Evolutionary conservation across 2,888 invertebrate species (phyloP), one percentile per base, ranked within the genome.

Genomic region (Mesorhabditis spiculigera): DNA sequence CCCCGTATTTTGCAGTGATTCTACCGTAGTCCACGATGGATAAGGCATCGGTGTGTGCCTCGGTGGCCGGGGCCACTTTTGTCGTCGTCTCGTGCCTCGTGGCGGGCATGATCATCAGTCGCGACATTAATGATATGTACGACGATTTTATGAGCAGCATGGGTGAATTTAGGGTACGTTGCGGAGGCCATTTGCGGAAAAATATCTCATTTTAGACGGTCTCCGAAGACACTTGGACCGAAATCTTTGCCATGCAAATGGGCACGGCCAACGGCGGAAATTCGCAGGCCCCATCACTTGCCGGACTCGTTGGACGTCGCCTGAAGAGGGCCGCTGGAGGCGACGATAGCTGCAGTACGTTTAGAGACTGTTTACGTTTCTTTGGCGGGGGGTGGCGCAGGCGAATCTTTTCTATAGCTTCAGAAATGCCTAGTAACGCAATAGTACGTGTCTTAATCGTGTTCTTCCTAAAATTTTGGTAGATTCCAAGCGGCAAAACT

Each of bases 181-280:
- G 42, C 42, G 58, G 45, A 5, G 5, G 4, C 6, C 6, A 28
- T 13, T n/a, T 13, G 44, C 13, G 4, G 13, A 58, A 28, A 67
- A 28, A 45, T 62, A 4, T 5, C 3, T 16, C 3, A 16, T 43
- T 69, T 16, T 45, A 72, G 72, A 63, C 67, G 43, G 62, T 70
- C n/a, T 67, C 73, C 43, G 71, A 73, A n/a, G 73, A 73, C 69
- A 68, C 73, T 42, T 73, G 73, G 73, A 45, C 44, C 13, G 64
- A 66, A 4, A 73, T 73, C 66, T 66, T 72, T 63, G 69, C 69
- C 8, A 71, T 69, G 71, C 70, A 63, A 6, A 16, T 68, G 41
- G 64, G 44, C 45, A 66, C 68, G 10, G 58, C 58, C n/a, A 13
- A 10, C 43, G 43, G 43, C 6, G 69, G 69, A 43, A 68, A 65